A percentile compares a stretch with the other conserved stretches of the same genome.
These are phyloP conservation scores for Calameuta pallipes DNA, from an alignment of 2,888 invertebrate species.

Conservation along the genomic window DNA sequence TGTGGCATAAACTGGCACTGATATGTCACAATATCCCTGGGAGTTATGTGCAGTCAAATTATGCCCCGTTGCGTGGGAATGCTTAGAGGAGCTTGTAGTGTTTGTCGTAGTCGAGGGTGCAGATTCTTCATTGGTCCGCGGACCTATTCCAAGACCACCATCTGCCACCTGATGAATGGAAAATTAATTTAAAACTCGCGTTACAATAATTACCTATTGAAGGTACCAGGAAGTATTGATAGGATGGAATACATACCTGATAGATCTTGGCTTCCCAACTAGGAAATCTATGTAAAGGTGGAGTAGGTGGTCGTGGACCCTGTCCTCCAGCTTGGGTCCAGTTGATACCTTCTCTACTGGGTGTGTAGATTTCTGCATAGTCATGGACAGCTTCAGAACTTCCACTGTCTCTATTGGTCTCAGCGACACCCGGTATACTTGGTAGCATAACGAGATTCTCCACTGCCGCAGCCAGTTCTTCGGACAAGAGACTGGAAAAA, in stretches of 20 bases:
- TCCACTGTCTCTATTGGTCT: conserved; percentile 56
- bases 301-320: conserved; percentile 81
- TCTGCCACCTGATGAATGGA: conserved; percentile 56
- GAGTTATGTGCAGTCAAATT: conserved; percentile 68
- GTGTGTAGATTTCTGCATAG: conserved; percentile 94
- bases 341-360: conserved; percentile 78
- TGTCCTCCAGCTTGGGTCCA: conserved; percentile 67
- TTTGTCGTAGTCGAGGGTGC: conserved; percentile 56
- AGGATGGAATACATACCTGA: conserved; percentile 72
- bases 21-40: conserved; percentile 89
- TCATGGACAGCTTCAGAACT: conserved; percentile 78
- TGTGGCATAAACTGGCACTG: conserved; percentile 95
- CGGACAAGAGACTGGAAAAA: conserved; percentile 58
- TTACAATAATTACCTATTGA: neutral
- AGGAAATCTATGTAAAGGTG: conserved; percentile 90
- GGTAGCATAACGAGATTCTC: conserved; percentile 70
- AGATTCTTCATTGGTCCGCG: conserved; percentile 59
- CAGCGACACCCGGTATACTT: conserved; percentile 56
- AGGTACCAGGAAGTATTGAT: neutral
- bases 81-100: conserved; percentile 59
- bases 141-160: conserved; percentile 62
- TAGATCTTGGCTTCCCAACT: conserved; percentile 98
- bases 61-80: conserved; percentile 61
- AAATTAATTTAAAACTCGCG: neutral
- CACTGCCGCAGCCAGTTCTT: conserved; percentile 72